Evolutionary conservation across 2,888 invertebrate genomes (phyloP).

Genomic region (Mesochorus sp.): DNA sequence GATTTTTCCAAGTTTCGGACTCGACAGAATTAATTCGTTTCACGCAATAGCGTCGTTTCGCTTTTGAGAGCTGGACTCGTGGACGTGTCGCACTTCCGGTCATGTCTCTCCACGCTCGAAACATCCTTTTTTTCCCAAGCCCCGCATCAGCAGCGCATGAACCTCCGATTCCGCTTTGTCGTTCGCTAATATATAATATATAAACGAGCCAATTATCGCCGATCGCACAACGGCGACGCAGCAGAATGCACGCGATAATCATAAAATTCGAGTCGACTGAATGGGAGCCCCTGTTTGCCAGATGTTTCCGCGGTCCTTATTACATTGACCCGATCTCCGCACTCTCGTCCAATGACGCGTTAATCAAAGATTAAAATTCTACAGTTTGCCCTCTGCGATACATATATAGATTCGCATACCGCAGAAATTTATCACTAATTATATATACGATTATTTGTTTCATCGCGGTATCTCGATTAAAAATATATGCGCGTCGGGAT

Average conservation of each 20-base stretch:
- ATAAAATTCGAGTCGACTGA: conserved; percentile 64
- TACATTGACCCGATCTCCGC: conserved; percentile 27
- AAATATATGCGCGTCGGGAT: too few relatives aligned
- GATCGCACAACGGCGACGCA: not conserved
- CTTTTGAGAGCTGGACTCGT: conserved; percentile 57
- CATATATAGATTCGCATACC: too few relatives aligned
- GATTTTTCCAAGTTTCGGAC: not conserved
- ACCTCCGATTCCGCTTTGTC: conserved; percentile 16
- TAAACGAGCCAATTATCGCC: too few relatives aligned
- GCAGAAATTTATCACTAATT: conserved; percentile 42
- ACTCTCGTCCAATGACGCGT: conserved; percentile 64
- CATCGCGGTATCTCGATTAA: too few relatives aligned
- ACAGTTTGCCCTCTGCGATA: conserved; percentile 5
- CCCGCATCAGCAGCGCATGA: too few relatives aligned
- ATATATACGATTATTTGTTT: too few relatives aligned
- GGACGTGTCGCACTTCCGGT: conserved; percentile 56
- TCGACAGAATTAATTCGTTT: too few relatives aligned
- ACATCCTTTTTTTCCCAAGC: too few relatives aligned
- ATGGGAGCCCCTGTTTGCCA: conserved; percentile 73
- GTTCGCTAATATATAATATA: conserved; percentile 9
- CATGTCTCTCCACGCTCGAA: conserved; percentile 5
- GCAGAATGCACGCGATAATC: not conserved
- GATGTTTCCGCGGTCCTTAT: conserved; percentile 64
- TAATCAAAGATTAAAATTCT: conserved; percentile 38
- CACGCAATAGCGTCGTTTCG: conserved; percentile 47